Base-by-base conservation (phyloP, 2,888 invertebrate genomes). In the Emmelina monodactyla region DNA sequence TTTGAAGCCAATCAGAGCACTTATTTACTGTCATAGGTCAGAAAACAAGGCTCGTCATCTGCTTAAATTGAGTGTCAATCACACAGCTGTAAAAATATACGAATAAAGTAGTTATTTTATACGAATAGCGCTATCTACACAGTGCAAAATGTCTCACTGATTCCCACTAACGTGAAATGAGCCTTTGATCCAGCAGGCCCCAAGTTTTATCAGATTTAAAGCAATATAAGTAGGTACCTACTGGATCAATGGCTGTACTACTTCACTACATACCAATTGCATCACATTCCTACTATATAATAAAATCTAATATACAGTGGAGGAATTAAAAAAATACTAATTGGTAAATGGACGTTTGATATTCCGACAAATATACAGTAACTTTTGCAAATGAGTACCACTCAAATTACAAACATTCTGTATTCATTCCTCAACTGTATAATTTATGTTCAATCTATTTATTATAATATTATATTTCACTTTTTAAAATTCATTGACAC, bases 281-380 rank as follows among this genome's bases (percentile, higher is more conserved):
- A 57, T 51, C 45, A 58, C 51, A 55, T 54, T 58, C 58, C 59
- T 62, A 56, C 51, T 47, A 50, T 50, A 53, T 51, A 54, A 58
- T 56, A 59, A 65, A 66, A 60, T 61, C 58, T 16, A 60, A 66
- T 71, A 75, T 71, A 76, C 75, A 76, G 75, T 66, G 63, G 73
- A 76, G 78, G 73, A 76, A 78, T 68, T 58, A 44, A 47, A 16
- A 30, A 33, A 49, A 55, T 51, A 60, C 59, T 67, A 61, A 69
- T 60, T 56, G 55, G 53, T 68, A 66, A 68, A 69, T 73, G 73
- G 75, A 75, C 75, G 69, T 66, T 63, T 65, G 59, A 62, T 53
- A 61, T 43, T 50, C 49, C 46, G 49, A 41, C 48, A 46, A 37
- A 40, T 35, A 42, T 49, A 40, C 45, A 40, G 50, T 43, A 45